Evolutionary conservation across 2,888 invertebrate genomes (phyloP).

Genomic region (Pocota personata): DNA sequence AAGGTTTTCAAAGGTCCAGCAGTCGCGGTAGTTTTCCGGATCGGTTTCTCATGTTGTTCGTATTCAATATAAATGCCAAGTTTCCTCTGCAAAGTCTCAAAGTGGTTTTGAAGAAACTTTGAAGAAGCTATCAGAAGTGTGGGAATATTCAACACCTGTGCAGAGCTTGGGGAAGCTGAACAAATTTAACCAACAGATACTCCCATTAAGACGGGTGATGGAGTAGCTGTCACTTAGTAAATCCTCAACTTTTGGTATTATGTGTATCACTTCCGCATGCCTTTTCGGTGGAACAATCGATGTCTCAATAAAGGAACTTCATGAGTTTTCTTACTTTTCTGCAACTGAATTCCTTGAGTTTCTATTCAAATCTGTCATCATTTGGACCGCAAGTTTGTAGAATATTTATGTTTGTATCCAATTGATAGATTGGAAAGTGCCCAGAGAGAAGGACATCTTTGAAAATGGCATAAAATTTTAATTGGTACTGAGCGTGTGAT

Average conservation of each 20-base stretch:
- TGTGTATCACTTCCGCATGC: constrained; percentile 4
- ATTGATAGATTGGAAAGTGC: constrained; percentile 6
- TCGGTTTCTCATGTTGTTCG: constrained; percentile 14
- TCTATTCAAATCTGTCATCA: not conserved
- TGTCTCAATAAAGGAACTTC: not conserved
- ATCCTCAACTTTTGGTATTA: not conserved
- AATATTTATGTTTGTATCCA: constrained; percentile 8
- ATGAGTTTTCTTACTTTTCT: not conserved
- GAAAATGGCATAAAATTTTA: constrained; percentile 22
- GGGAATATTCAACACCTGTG: too few relatives aligned
- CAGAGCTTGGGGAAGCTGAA: not conserved
- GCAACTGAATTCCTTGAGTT: not conserved
- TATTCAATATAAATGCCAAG: constrained; percentile 24
- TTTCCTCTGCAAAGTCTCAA: constrained; percentile 11
- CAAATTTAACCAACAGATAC: not conserved
- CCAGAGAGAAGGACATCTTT: constrained; percentile 18
- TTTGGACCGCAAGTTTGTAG: not conserved
- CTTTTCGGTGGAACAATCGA: constrained; percentile 5
- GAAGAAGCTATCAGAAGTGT: not conserved
- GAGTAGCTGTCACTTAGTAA: not conserved
- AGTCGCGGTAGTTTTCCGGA: constrained; percentile 38
- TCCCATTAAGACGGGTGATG: not conserved
- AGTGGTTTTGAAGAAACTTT: constrained; percentile 23
- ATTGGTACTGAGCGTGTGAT: not conserved
- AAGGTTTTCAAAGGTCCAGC: constrained; percentile 14